phyloP scores from a whole-genome alignment of 2,113 vertebrate species.

The Chloropsis hardwickii region DNA sequence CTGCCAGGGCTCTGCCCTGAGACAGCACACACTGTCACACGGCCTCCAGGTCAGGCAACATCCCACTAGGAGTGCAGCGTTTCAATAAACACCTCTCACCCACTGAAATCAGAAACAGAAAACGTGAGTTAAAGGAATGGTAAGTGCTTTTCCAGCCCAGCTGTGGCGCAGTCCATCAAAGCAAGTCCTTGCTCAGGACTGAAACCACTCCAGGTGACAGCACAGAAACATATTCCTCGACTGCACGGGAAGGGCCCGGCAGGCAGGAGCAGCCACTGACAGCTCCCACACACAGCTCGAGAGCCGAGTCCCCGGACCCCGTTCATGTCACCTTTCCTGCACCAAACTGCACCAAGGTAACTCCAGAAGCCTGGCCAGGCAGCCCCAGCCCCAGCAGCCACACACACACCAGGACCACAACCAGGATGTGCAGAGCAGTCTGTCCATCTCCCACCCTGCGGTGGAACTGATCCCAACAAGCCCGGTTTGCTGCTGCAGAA shows the following conservation, averaged over 20 bases:
- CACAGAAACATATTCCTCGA: not conserved
- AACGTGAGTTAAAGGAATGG: not conserved
- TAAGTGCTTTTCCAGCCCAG: not conserved
- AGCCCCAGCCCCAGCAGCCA: not conserved
- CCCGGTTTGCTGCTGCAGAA: not conserved
- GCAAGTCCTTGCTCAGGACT: not conserved
- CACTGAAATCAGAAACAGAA: not conserved
- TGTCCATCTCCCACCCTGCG: not conserved
- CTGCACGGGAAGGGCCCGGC: not conserved
- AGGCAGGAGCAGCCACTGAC: not conserved
- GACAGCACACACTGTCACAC: fast-evolving
- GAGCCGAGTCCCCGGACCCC: not conserved
- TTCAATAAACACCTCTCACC: fast-evolving
- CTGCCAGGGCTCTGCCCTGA: fast-evolving
- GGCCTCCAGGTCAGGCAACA: fast-evolving
- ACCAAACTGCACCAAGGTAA: not conserved
- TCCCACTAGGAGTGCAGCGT: fast-evolving
- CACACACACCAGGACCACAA: not conserved
- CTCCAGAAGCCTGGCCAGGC: not conserved
- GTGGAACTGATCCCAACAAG: not conserved
- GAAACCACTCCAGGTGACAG: not conserved
- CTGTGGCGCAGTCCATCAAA: not conserved
- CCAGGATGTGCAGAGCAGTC: not conserved
- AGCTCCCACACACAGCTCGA: not conserved
- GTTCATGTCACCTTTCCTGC: not conserved